Evolutionary conservation across 2,797 vertebrate genomes (phyloP), one percentile per base, ranked within the genome.

Genomic region (Diplodus sargus): DNA sequence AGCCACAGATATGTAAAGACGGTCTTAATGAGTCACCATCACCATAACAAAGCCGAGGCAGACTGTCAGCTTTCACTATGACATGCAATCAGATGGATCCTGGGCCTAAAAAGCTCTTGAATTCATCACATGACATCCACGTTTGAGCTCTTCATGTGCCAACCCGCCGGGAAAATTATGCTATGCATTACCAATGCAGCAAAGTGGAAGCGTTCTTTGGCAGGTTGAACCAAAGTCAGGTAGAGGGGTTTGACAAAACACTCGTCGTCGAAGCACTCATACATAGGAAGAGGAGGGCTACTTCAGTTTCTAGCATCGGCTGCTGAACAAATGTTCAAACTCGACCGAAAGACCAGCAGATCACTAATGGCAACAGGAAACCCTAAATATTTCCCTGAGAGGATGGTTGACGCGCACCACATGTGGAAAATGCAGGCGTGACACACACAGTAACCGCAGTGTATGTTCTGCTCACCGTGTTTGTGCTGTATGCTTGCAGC

Each of bases 131-230:
- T 63, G 52, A 64, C 45, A 77, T 76, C 39, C 45, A 59, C 53
- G 63, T 77, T 28, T 74, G 56, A 86, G 61, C 70, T 67, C 59
- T 74, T 75, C 48, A 47, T 60, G 76, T 78, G 28, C 43, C 59
- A 70, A 68, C 52, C 58, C 30, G 20, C 2, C 15, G 61, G 74
- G 62, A 61, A 71, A 73, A 81, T 81, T 30, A 67, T 18, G 49
- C 60, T 12, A 52, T 73, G 73, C 63, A 57, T 45, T 16, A 72
- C 52, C 70, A 66, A 43, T 49, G 66, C 69, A 73, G 65, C 47
- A 62, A 66, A 39, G 56, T 57, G 74, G 73, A 48, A 53, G 48
- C 45, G 22, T 52, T 79, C 45, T 59, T 49, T 78, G 81, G 49
- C 70, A 68, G 23, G 76, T 81, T 54, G 13, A 71, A 30, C n/a